These are phyloP conservation scores for Asarcornis scutulata DNA, from an alignment of 2,113 vertebrate genomes.

Conservation along the genomic window DNA sequence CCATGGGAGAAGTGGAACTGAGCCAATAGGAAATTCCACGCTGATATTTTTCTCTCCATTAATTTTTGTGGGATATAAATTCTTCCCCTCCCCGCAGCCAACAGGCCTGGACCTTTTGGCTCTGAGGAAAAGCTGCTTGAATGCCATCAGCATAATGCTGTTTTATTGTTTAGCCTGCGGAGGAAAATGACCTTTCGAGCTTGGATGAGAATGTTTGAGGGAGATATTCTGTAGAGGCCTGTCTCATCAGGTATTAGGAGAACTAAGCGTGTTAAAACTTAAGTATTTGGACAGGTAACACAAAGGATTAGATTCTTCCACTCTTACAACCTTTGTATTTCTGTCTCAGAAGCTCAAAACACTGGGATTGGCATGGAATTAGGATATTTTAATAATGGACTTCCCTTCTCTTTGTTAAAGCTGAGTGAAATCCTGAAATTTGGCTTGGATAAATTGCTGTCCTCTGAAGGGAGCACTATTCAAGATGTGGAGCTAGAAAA, in stretches of 20 bases:
- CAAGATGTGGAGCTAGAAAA: constrained; percentile 82
- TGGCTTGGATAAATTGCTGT: constrained; percentile 90
- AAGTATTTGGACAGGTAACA: neutral
- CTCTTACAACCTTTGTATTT: neutral
- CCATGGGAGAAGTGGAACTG: neutral
- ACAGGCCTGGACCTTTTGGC: neutral
- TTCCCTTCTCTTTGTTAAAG: constrained; percentile 70
- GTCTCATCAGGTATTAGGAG: neutral
- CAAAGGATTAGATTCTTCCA: neutral
- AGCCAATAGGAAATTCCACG: constrained; percentile 24
- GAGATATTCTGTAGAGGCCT: neutral
- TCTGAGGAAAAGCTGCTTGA: neutral
- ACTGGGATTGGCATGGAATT: neutral
- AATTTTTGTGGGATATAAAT: neutral
- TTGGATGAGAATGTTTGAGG: neutral
- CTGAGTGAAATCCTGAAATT: constrained; percentile 92
- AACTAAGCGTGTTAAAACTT: neutral
- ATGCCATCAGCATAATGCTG: neutral
- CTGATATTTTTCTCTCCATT: neutral
- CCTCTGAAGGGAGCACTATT: constrained; percentile 84
- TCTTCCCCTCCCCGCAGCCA: neutral
- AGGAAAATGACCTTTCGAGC: neutral
- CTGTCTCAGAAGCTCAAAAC: neutral
- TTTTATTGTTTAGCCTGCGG: neutral
- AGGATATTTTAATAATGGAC: neutral